Base-by-base conservation (phyloP, 2,888 invertebrate genomes). In the Drosophila diplacantha region DNA sequence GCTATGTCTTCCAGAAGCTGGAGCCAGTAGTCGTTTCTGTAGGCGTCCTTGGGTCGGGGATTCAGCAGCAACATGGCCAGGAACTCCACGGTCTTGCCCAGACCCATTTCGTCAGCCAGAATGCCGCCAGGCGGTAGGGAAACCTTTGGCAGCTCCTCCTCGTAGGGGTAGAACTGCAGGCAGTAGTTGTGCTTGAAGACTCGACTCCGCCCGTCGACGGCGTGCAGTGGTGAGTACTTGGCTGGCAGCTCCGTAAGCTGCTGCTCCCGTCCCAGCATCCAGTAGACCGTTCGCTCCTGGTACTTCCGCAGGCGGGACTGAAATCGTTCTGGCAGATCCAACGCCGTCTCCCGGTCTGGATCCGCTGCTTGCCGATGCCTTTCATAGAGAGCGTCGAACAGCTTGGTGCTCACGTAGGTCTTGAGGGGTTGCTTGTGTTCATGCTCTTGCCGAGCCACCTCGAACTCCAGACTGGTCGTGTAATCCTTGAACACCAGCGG, bases 61-160 rank as follows among this genome's bases (percentile, higher is more conserved):
- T 93, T 90, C 3, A 89, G 85, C 51, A 94, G 85, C 72, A 94
- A 90, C 57, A 92, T 90, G 3, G 93, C 91, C 34, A 95, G 83
- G 12, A 94, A 90, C 87, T 95, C 94, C 0, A 95, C 92, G 0
- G 94, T 95, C 89, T 95, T 95, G 0, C 95, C 95, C 24, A 95
- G 88, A 0, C 95, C 94, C 94, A 94, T 94, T 88, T 94, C 94
- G 86, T 95, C 94, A 3, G 93, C 94, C 46, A 95, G 87, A 67
- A 95, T 93, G 2, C 94, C 94, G 14, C 94, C 93, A 2, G 89
- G 90, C 8, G 90, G 88, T 18, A 89, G 71, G 3, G 85, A 1
- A 0, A 69, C 38, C 12, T 14, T 43, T 0, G 85, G 32, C 8
- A 61, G 6, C 12, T 22, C 7, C 8, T 52, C 54, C 7, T 64